Evolutionary conservation across 2,113 vertebrate genomes (phyloP).

Genomic region (Pleuronectes platessa): DNA sequence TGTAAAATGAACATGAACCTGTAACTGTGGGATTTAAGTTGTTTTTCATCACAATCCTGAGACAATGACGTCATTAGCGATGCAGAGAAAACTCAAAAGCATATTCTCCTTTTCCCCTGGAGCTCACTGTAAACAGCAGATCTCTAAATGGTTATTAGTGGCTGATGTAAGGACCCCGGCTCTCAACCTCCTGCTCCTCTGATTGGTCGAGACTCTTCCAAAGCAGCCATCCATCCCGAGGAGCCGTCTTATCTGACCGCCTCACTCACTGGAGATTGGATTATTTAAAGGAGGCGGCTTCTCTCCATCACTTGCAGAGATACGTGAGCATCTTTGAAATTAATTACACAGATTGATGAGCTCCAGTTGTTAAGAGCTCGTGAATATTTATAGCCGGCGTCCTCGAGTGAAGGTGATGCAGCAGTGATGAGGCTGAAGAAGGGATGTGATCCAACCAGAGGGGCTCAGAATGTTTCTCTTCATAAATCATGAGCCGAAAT

Average conservation of each 20-base stretch:
- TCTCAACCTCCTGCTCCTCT: background rate
- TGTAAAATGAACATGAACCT: too few relatives aligned
- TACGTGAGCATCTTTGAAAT: slow-evolving; percentile 29
- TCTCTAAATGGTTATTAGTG: too few relatives aligned
- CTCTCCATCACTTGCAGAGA: slow-evolving; percentile 22
- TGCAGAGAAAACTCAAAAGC: too few relatives aligned
- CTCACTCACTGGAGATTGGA: slow-evolving; percentile 13
- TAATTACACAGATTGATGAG: slow-evolving; percentile 53
- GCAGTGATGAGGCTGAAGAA: slow-evolving; percentile 19
- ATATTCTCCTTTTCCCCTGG: too few relatives aligned
- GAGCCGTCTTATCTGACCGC: slow-evolving; percentile 16
- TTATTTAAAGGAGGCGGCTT: slow-evolving; percentile 22
- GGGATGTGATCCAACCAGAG: background rate
- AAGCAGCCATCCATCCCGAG: slow-evolving; percentile 35
- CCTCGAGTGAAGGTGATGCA: slow-evolving; percentile 27
- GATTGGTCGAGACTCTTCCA: slow-evolving; percentile 39
- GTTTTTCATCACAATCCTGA: too few relatives aligned
- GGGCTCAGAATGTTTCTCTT: background rate
- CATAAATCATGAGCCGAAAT: background rate
- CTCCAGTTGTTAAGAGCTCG: background rate
- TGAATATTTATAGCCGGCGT: slow-evolving; percentile 51
- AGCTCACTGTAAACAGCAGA: too few relatives aligned
- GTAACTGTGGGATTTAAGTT: too few relatives aligned
- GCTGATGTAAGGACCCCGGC: background rate
- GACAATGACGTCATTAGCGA: too few relatives aligned